These are phyloP conservation scores for Chaunax sp. DNA, from an alignment of 2,797 vertebrate genomes.

Conservation along the genomic window DNA sequence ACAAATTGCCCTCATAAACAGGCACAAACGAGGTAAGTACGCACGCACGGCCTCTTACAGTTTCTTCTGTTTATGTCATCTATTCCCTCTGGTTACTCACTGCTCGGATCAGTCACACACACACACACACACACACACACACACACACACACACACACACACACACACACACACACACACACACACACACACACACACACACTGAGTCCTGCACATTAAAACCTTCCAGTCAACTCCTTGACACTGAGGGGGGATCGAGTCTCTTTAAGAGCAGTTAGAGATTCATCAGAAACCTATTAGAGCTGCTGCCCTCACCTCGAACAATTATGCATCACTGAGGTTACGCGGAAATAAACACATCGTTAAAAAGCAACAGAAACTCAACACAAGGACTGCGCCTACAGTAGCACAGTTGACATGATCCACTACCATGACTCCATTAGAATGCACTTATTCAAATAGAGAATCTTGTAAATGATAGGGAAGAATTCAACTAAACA, in stretches of 20 bases:
- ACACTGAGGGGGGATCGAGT: constrained; percentile 54
- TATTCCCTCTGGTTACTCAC: constrained; percentile 38
- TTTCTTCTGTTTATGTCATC: constrained; percentile 56
- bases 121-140: constrained; percentile 9
- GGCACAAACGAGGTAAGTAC: constrained; percentile 42
- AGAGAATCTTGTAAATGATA: too few relatives aligned
- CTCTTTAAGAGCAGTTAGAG: constrained; percentile 45
- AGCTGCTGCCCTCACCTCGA: constrained; percentile 48
- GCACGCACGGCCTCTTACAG: constrained; percentile 14
- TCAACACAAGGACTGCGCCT: background rate
- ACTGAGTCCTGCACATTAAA: constrained; percentile 19
- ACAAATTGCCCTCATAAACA: constrained; percentile 44
- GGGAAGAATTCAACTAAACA: background rate
- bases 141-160: constrained; percentile 10
- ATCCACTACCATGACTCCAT: background rate
- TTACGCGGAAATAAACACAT: constrained; percentile 32
- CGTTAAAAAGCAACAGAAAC: constrained; percentile 21
- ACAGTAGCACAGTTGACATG: background rate
- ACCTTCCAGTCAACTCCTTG: constrained; percentile 63
- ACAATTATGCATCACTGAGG: constrained; percentile 29
- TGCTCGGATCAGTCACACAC: constrained; percentile 39
- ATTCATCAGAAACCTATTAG: constrained; percentile 64
- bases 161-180: constrained; percentile 20
- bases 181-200: constrained; percentile 14
- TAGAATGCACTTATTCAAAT: too few relatives aligned